Evolutionary conservation across 2,797 vertebrate species (phyloP).

Genomic region (Sorex maritimensis): DNA sequence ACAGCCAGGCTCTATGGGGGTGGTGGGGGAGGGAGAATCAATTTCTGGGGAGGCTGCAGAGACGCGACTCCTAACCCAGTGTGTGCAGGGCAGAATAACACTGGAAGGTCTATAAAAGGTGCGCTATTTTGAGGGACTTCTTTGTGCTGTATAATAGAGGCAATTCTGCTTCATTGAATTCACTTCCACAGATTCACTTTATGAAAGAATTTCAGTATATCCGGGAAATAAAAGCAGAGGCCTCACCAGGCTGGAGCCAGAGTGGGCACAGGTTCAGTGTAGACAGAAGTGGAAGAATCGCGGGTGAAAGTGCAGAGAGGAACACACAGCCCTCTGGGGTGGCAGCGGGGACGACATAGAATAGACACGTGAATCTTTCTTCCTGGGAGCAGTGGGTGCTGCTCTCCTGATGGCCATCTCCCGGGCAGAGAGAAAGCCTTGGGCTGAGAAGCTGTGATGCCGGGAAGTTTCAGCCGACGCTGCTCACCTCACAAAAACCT

Average conservation of each 20-base stretch:
- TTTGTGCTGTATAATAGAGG: slow-evolving; percentile 14
- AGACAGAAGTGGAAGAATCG: neutral
- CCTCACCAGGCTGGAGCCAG: neutral
- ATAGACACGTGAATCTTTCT: neutral
- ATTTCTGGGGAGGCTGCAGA: neutral
- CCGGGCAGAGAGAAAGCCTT: neutral
- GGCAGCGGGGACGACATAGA: too few species aligned
- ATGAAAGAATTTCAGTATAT: slow-evolving; percentile 11
- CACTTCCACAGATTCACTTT: neutral
- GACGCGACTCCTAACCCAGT: neutral
- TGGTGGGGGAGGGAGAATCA: neutral
- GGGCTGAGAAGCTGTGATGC: neutral
- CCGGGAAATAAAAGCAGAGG: slow-evolving; percentile 19
- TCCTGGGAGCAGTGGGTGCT: neutral
- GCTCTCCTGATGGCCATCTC: neutral
- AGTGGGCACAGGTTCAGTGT: neutral
- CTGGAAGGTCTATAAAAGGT: neutral
- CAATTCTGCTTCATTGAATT: neutral
- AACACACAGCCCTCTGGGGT: neutral
- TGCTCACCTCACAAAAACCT: neutral
- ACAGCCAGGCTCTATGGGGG: neutral
- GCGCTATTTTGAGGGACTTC: slow-evolving; percentile 56
- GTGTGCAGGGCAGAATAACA: neutral
- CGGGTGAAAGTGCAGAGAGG: neutral
- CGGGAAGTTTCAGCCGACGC: too few species aligned